Percentiles rank a stretch among this genome's conserved stretches.
Evolutionary conservation across 1,140 invertebrate genomes (phyloP).

Genomic region (Uloborus diversus): DNA sequence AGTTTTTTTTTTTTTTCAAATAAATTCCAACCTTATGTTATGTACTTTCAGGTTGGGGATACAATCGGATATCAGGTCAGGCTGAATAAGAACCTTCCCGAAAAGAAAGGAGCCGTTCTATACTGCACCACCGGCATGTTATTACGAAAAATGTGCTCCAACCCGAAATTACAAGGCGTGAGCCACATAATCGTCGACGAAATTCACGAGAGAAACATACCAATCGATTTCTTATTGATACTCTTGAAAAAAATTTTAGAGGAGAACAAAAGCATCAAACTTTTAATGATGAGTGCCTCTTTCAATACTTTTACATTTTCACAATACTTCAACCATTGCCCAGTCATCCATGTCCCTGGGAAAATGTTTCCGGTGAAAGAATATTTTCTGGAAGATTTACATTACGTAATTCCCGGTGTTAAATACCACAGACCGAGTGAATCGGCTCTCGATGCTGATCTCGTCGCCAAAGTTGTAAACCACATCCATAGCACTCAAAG

Average conservation of each 20-base stretch:
- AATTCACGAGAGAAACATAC: conserved; percentile 91
- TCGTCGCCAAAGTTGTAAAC: conserved; percentile 52
- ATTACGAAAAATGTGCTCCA: conserved; percentile 73
- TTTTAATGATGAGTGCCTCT: conserved; percentile 96
- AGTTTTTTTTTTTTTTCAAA: neutral
- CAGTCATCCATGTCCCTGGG: conserved; percentile 90
- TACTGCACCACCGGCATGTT: conserved; percentile 85
- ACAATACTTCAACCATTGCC: conserved; percentile 85
- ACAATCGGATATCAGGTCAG: conserved; percentile 86
- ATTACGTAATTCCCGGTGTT: neutral
- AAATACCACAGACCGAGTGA: neutral
- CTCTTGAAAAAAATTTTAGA: conserved; percentile 78
- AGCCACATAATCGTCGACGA: conserved; percentile 96
- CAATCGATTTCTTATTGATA: conserved; percentile 92
- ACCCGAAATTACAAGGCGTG: conserved; percentile 70
- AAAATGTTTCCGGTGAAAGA: conserved; percentile 92
- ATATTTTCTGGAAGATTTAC: conserved; percentile 77
- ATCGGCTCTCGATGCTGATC: conserved; percentile 39
- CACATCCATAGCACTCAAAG: conserved; percentile 63
- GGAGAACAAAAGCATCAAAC: conserved; percentile 68
- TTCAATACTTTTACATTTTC: conserved; percentile 95
- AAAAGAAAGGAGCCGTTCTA: conserved; percentile 73
- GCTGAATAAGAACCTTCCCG: conserved; percentile 65
- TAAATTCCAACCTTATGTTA: no score
- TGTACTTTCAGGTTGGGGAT: conserved; percentile 76